A percentile compares a stretch with the other conserved stretches of the same genome.
Evolutionary conservation across 2,113 vertebrate genomes (phyloP).

Genomic region (Nanger granti): DNA sequence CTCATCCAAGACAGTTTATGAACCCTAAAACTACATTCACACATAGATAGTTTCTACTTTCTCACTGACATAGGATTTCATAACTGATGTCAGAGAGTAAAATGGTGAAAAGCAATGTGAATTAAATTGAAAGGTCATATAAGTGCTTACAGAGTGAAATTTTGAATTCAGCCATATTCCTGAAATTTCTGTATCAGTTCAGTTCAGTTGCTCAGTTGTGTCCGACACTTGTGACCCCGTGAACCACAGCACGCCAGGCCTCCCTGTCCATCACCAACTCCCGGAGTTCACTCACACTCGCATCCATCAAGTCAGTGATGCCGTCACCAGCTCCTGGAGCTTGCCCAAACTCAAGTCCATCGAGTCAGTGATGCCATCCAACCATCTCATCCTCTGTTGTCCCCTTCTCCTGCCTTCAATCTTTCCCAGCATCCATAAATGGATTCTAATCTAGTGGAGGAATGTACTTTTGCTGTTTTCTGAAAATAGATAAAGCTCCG

Average conservation of each 20-base stretch:
- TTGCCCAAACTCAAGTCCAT: too few species aligned
- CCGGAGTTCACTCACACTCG: background rate
- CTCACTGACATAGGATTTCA: background rate
- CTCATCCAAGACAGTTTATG: background rate
- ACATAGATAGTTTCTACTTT: background rate
- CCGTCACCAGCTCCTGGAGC: background rate
- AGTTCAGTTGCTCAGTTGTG: background rate
- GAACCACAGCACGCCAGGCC: background rate
- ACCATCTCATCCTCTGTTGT: background rate
- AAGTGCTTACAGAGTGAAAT: background rate
- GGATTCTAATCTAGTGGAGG: background rate
- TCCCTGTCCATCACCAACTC: background rate
- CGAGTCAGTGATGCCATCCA: background rate
- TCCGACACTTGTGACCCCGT: background rate
- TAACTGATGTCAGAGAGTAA: background rate
- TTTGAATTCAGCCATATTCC: background rate
- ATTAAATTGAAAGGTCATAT: background rate
- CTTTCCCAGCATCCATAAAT: background rate
- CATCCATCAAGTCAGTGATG: background rate
- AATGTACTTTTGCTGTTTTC: background rate
- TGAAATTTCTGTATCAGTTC: background rate
- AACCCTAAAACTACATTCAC: background rate
- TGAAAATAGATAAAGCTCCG: background rate
- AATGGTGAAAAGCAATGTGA: background rate
- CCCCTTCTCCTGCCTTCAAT: background rate